phyloP scores from a whole-genome alignment of 1,140 invertebrate species.

The Bombus pyrosoma region DNA sequence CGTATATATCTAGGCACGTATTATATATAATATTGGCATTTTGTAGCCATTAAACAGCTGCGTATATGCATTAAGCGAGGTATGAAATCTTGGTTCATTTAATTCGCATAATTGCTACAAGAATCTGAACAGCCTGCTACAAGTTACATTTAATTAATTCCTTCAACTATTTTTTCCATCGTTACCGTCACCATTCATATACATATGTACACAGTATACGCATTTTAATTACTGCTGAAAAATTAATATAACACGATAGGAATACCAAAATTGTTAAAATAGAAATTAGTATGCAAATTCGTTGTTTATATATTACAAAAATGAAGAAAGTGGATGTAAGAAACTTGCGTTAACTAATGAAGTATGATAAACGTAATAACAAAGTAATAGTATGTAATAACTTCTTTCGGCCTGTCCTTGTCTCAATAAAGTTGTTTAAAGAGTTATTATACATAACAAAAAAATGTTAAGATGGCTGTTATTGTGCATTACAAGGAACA shows the following conservation, averaged over 20 bases:
- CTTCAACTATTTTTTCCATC: too few relatives aligned
- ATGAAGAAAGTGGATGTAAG: background rate
- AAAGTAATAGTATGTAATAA: conserved; percentile 8
- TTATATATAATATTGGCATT: too few relatives aligned
- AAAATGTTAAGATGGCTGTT: background rate
- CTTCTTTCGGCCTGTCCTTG: background rate
- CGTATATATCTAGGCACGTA: too few relatives aligned
- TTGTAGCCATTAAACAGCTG: too few relatives aligned
- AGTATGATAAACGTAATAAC: background rate
- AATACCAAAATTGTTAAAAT: background rate
- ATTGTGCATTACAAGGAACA: background rate
- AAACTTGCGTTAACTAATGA: background rate
- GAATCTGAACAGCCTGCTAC: background rate
- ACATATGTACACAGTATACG: background rate
- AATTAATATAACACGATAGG: background rate
- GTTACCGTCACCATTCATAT: too few relatives aligned
- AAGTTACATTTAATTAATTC: background rate
- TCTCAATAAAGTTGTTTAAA: background rate
- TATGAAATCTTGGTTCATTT: background rate
- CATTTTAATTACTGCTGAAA: background rate
- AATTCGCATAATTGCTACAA: background rate
- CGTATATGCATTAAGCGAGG: background rate
- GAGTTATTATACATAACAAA: background rate
- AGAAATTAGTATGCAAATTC: background rate
- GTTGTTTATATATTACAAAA: background rate